phyloP scores from a whole-genome alignment of 1,140 invertebrate species.

The Pseudomyrmex flavicornis region DNA sequence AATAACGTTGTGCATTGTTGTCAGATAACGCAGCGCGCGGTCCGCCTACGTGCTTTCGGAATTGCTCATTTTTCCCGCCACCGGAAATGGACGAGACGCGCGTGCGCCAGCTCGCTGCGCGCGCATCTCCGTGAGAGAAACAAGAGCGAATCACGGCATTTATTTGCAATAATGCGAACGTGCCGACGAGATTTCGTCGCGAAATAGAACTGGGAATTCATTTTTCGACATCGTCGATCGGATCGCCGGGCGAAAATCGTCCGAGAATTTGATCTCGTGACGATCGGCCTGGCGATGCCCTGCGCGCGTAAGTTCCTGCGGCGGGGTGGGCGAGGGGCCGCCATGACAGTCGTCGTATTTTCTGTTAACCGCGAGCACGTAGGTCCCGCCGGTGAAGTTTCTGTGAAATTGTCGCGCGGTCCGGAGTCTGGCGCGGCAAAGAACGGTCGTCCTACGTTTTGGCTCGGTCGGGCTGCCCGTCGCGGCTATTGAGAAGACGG shows the following conservation, averaged over 20 bases:
- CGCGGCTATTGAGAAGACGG: constrained; percentile 50
- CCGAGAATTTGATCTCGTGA: not conserved
- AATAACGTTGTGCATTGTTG: too few species aligned
- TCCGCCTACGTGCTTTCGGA: constrained; percentile 1
- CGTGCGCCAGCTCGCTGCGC: constrained; percentile 70
- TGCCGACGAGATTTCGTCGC: constrained; percentile 11
- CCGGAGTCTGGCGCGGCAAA: constrained; percentile 45
- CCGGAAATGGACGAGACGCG: constrained; percentile 61
- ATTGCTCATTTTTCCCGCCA: constrained; percentile 38
- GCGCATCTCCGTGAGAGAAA: constrained; percentile 61
- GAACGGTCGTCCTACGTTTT: constrained; percentile 54
- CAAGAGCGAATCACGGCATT: constrained; percentile 32
- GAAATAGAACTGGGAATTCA: constrained; percentile 5
- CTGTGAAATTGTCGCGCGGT: constrained; percentile 65
- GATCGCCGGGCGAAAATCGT: constrained; percentile 10
- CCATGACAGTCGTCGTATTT: constrained; percentile 81
- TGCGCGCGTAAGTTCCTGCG: constrained; percentile 73
- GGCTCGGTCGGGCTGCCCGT: constrained; percentile 34
- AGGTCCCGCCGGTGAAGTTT: constrained; percentile 59
- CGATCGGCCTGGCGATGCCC: constrained; percentile 9
- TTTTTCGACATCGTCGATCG: constrained; percentile 4
- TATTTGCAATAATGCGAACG: not conserved
- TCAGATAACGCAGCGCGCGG: too few species aligned
- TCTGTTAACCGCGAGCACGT: constrained; percentile 73
- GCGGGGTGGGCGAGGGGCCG: constrained; percentile 74